phyloP scores from a whole-genome alignment of 2,888 invertebrate species.

The Xestia xanthographa region DNA sequence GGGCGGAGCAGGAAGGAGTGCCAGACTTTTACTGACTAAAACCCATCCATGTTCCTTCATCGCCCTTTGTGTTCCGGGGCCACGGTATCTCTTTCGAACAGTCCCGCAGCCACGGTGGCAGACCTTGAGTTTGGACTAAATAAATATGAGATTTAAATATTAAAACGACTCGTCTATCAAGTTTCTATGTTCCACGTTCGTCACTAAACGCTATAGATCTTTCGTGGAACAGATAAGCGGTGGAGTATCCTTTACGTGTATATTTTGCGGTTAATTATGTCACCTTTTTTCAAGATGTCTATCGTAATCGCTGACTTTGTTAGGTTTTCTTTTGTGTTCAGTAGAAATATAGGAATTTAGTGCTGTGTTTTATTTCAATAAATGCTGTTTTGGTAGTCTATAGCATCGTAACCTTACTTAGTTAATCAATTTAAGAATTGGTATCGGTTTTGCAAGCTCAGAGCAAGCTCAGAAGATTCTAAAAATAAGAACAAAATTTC shows the following conservation, averaged over 20 bases:
- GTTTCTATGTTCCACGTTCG: slow-evolving; percentile 37
- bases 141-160: background rate
- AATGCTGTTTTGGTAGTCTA: background rate
- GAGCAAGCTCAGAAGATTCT: background rate
- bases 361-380: slow-evolving; percentile 16
- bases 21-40: no score
- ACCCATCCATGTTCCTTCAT: no score
- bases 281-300: slow-evolving; percentile 59
- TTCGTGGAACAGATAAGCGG: slow-evolving; percentile 68
- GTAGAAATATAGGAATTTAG: slow-evolving; percentile 35
- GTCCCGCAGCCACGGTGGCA: no score
- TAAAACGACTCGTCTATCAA: background rate
- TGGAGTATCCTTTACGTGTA: slow-evolving; percentile 59
- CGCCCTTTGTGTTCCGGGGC: no score
- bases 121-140: no score
- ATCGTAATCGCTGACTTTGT: slow-evolving; percentile 44
- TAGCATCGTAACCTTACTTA: background rate
- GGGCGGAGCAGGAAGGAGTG: no score
- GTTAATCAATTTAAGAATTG: background rate
- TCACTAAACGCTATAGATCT: slow-evolving; percentile 62
- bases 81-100: no score
- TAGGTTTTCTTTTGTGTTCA: slow-evolving; percentile 39
- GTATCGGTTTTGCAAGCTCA: background rate
- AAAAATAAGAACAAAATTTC: background rate
- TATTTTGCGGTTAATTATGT: slow-evolving; percentile 72